A percentile compares a stretch with the other conserved stretches of the same genome.
phyloP scores from a whole-genome alignment of 2,113 vertebrate genomes.

The Morone saxatilis region DNA sequence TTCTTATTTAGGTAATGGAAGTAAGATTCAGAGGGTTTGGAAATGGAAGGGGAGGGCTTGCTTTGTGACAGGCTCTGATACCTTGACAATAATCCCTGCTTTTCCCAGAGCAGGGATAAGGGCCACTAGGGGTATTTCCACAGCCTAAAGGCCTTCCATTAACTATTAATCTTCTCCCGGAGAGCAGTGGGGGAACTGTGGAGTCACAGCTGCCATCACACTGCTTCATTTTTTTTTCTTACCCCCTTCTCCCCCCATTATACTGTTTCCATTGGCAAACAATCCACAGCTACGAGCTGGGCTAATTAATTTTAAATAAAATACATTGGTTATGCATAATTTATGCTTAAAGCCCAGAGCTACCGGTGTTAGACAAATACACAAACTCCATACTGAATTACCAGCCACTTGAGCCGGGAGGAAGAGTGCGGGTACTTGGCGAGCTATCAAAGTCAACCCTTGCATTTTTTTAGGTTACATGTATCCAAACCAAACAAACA shows the following conservation, averaged over 20 bases:
- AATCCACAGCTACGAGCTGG: slow-evolving; percentile 59
- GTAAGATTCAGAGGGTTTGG: slow-evolving; percentile 53
- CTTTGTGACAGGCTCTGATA: slow-evolving; percentile 63
- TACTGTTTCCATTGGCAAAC: slow-evolving; percentile 81
- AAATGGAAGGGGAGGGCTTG: slow-evolving; percentile 56
- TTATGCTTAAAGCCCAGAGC: slow-evolving; percentile 81
- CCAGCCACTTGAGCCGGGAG: slow-evolving; percentile 73
- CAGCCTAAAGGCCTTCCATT: slow-evolving; percentile 81
- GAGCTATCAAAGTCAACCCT: slow-evolving; percentile 60
- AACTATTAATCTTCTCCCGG: slow-evolving; percentile 83
- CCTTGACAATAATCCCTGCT: slow-evolving; percentile 77
- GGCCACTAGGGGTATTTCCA: slow-evolving; percentile 79
- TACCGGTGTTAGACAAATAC: slow-evolving; percentile 85
- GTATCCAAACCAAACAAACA: slow-evolving; percentile 82
- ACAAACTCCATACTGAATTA: slow-evolving; percentile 81
- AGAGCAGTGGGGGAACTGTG: slow-evolving; percentile 72
- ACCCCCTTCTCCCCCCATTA: slow-evolving; percentile 39
- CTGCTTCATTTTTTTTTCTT: slow-evolving; percentile 36
- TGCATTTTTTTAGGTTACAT: slow-evolving; percentile 53
- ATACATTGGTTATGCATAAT: slow-evolving; percentile 84
- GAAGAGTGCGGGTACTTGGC: slow-evolving; percentile 60
- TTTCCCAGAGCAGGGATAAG: slow-evolving; percentile 68
- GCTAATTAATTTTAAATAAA: slow-evolving; percentile 87
- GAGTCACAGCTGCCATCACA: slow-evolving; percentile 79
- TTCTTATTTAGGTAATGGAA: slow-evolving; percentile 66